Evolutionary conservation across 1,140 invertebrate genomes (phyloP).

Genomic region (Drosophila triauraria): DNA sequence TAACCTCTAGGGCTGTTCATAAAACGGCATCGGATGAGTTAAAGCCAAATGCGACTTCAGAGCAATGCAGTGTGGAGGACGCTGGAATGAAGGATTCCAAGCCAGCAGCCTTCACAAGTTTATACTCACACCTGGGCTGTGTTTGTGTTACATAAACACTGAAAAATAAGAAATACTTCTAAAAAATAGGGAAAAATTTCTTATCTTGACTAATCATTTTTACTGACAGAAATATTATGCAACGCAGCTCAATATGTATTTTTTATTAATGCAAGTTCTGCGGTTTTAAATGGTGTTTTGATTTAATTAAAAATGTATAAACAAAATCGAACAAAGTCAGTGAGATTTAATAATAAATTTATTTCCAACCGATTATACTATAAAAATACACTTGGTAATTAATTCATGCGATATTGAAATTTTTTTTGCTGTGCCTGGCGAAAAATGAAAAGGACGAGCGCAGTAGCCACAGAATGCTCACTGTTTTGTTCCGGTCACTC

Average conservation of each 20-base stretch:
- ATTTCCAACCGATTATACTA: neutral
- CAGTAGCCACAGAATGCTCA: neutral
- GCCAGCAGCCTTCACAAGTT: conserved; percentile 22
- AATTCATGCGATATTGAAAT: neutral
- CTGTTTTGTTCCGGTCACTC: conserved; percentile 17
- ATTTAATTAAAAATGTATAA: too few relatives aligned
- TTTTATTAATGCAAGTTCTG: too few relatives aligned
- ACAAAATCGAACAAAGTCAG: too few relatives aligned
- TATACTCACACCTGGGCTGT: neutral
- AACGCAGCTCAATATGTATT: neutral
- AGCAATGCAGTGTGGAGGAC: conserved; percentile 19
- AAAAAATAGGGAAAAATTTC: neutral
- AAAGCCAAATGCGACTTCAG: conserved; percentile 6
- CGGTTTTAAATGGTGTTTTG: too few relatives aligned
- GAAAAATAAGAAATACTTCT: neutral
- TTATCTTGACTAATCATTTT: too few relatives aligned
- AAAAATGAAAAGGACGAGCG: conserved; percentile 1
- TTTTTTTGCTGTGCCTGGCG: neutral
- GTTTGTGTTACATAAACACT: neutral
- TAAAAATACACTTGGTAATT: neutral
- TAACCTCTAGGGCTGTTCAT: neutral
- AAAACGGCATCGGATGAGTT: conserved; percentile 19
- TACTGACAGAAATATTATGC: neutral
- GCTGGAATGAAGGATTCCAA: conserved; percentile 11
- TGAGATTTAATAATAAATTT: neutral